phyloP scores from a whole-genome alignment of 30 jellyfish, hydroid and myxozoan genomes.

The Aurelia aurita region DNA sequence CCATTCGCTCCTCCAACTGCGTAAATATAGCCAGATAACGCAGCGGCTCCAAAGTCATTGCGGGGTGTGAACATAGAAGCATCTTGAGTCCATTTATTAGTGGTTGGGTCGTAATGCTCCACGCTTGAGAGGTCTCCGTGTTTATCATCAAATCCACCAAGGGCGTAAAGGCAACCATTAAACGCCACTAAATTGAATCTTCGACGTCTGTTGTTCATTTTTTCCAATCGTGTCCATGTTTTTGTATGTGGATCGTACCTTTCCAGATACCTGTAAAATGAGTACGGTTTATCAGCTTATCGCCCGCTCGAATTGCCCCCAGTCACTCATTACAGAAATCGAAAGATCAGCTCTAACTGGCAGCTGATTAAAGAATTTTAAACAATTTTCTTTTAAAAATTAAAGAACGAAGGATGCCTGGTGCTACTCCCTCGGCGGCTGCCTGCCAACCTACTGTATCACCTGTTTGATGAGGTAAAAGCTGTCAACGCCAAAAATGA shows the following conservation, averaged over 20 bases:
- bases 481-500: too few species aligned
- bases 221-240: constrained; percentile 76
- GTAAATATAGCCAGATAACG: constrained; percentile 86
- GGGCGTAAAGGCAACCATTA: constrained; percentile 75
- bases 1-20: constrained; percentile 95
- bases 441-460: too few species aligned
- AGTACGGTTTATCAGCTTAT: not conserved
- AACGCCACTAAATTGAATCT: constrained; percentile 78
- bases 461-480: too few species aligned
- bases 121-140: constrained; percentile 83
- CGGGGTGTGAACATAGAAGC: constrained; percentile 90
- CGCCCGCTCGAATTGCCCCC: too few species aligned
- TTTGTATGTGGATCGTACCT: constrained; percentile 69
- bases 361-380: too few species aligned
- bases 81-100: constrained; percentile 71
- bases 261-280: constrained; percentile 74
- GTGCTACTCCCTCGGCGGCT: too few species aligned
- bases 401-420: too few species aligned
- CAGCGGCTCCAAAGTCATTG: constrained; percentile 91
- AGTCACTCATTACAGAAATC: too few species aligned
- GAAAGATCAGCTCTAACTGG: too few species aligned
- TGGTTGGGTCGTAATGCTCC: constrained; percentile 65
- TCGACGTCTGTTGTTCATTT: constrained; percentile 90
- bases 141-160: constrained; percentile 95
- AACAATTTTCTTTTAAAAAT: too few species aligned